phyloP scores from a whole-genome alignment of 2,888 invertebrate genomes.

The Callimorpha dominula region DNA sequence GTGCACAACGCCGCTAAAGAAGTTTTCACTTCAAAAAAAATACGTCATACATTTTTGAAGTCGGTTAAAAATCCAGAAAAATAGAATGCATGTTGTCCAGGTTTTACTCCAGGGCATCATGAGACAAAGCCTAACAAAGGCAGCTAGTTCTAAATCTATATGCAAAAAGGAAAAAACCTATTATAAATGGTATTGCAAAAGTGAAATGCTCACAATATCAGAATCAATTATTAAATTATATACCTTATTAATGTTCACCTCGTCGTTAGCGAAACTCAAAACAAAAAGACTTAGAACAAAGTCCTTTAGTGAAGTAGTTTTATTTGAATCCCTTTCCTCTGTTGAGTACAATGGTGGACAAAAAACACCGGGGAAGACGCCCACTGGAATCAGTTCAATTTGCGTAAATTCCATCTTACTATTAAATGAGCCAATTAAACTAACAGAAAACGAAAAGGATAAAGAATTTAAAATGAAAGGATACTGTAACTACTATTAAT shows the following conservation, averaged over 20 bases:
- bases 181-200: too few relatives aligned
- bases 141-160: neutral
- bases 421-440: conserved; percentile 68
- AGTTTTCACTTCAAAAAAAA: too few relatives aligned
- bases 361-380: conserved; percentile 21
- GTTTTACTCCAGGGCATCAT: too few relatives aligned
- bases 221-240: neutral
- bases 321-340: conserved; percentile 21
- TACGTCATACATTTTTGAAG: too few relatives aligned
- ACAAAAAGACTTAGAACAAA: neutral
- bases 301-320: conserved; percentile 19
- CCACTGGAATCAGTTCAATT: conserved; percentile 11
- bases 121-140: neutral
- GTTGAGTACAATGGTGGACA: conserved; percentile 8
- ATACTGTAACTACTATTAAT: conserved; percentile 19
- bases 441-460: conserved; percentile 61
- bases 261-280: neutral
- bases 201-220: neutral
- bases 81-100: too few relatives aligned
- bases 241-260: too few relatives aligned
- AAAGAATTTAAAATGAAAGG: conserved; percentile 61
- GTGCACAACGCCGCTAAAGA: too few relatives aligned
- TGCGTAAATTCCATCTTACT: conserved; percentile 48
- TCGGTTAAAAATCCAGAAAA: too few relatives aligned
- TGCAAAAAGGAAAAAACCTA: too few relatives aligned